Evolutionary conservation across 2,797 vertebrate species (phyloP), one percentile per base, ranked within the genome.

Genomic region (Ptychadena robeensis): DNA sequence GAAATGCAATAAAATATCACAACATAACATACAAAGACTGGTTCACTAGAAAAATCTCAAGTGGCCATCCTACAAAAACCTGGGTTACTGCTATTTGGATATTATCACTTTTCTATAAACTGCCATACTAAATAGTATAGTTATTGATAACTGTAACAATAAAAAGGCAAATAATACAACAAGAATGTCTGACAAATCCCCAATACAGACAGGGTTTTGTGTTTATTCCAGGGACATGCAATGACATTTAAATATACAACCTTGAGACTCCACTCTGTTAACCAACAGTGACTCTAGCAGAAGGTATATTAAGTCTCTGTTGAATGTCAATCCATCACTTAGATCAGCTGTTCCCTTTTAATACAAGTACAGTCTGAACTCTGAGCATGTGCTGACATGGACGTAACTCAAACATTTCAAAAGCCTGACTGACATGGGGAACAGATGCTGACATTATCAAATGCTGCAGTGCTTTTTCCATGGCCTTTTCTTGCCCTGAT

Each of bases 401-500:
- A 90, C 92, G 87, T 91, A 93, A 93, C 91, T 93, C 93, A 91
- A 91, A 93, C 91, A 93, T 92, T 91, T 93, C 93, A 92, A 88
- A 90, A 90, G 91, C 91, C 94, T 96, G 95, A 96, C 93, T 96
- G 96, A 97, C 96, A 96, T 92, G 94, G 93, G 91, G 95, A 96
- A 95, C 97, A 98, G 96, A 98, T 97, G 96, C 96, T 98, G 97
- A 98, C 97, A 97, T 97, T 97, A 98, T 97, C 96, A 97, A 97
- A 97, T 95, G 95, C 92, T 96, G 94, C 89, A 92, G 92, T 90
- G 94, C 91, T 93, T 92, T 95, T 93, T 91, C 92, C 91, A 91
- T 80, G 86, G 90, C 88, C 88, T 90, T 92, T 95, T 96, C 95
- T 95, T 98, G 96, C 95, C 97, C 97, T 92, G 94, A 98, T 98